Conservation (phyloP, 2,888 invertebrate genomes). For the Hirtodrosophila cameraria region DNA sequence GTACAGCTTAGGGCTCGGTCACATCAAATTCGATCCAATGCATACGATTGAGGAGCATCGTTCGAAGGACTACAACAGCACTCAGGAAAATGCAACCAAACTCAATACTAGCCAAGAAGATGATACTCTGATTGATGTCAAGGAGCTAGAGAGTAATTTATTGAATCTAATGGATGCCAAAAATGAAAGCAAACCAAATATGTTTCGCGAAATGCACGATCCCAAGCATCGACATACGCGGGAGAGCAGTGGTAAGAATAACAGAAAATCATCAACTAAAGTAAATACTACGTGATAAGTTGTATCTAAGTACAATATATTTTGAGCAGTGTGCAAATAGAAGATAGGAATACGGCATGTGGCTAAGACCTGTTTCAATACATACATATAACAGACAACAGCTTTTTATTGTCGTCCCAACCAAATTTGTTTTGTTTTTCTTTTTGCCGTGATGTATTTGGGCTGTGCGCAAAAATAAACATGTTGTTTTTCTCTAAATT, state of each 20-base stretch:
- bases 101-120: no score
- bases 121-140: conserved; percentile 42
- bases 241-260: conserved; percentile 82
- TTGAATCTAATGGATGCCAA: conserved; percentile 20
- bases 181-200: conserved; percentile 31
- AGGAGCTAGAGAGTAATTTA: conserved; percentile 16
- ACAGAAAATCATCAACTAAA: not conserved
- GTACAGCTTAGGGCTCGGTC: conserved; percentile 88
- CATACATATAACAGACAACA: not conserved
- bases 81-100: conserved; percentile 26
- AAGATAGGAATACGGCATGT: not conserved
- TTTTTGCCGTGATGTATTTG: no score
- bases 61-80: conserved; percentile 71
- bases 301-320: not conserved
- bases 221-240: conserved; percentile 83
- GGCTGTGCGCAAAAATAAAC: no score
- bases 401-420: not conserved
- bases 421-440: not conserved
- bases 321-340: not conserved
- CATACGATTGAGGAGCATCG: conserved; percentile 83
- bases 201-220: conserved; percentile 83
- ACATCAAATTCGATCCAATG: conserved; percentile 85
- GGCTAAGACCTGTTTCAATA: not conserved
- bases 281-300: not conserved
- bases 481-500: no score